phyloP scores from a whole-genome alignment of 2,888 invertebrate genomes.

The Argyresthia albistria region DNA sequence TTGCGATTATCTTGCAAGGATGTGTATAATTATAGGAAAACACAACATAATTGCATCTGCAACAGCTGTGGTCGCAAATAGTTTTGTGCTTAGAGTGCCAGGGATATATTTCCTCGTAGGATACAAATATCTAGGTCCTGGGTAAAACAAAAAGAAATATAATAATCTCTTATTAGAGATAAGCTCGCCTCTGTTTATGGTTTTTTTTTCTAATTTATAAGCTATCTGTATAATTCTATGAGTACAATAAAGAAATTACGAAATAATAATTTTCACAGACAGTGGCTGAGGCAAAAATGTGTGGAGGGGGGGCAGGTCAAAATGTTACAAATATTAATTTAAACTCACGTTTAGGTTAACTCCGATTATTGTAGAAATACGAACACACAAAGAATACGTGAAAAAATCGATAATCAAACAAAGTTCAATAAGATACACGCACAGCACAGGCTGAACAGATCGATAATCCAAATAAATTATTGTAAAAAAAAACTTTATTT shows the following conservation, averaged over 20 bases:
- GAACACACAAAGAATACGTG: background rate
- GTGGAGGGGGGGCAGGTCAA: too few relatives aligned
- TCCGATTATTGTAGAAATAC: background rate
- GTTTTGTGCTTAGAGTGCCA: background rate
- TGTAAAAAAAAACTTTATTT: background rate
- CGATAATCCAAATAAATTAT: background rate
- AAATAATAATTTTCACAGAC: too few relatives aligned
- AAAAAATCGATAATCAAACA: background rate
- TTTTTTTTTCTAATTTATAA: too few relatives aligned
- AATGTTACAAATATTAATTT: background rate
- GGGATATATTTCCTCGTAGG: too few relatives aligned
- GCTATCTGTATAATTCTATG: too few relatives aligned
- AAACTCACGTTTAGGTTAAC: background rate
- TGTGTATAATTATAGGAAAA: constrained; percentile 3
- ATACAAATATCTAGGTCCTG: too few relatives aligned
- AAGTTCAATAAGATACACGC: background rate
- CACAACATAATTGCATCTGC: background rate
- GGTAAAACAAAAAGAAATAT: too few relatives aligned
- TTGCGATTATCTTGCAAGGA: constrained; percentile 3
- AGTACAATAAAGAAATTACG: too few relatives aligned
- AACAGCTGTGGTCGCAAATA: background rate
- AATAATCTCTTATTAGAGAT: too few relatives aligned
- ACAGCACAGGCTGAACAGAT: too few relatives aligned
- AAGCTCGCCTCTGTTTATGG: too few relatives aligned
- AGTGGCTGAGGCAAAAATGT: too few relatives aligned